A percentile compares a stretch with the other conserved stretches of the same genome.
Conservation (phyloP, 2,797 vertebrate species). For the Sebastes matsubarae region DNA sequence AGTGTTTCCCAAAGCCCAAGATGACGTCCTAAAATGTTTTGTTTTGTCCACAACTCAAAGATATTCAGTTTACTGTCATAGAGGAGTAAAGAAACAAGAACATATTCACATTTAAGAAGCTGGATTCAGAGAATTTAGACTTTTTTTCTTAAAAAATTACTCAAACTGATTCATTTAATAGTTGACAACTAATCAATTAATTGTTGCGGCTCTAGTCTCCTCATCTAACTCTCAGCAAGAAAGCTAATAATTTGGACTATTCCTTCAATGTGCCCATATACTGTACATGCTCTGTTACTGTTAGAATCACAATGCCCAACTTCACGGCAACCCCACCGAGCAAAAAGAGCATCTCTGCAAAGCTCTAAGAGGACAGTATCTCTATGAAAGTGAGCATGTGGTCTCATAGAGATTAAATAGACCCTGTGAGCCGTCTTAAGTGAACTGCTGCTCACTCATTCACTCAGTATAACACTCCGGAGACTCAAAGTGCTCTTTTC, state of each 20-base stretch:
- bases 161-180: too few relatives aligned
- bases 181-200: too few relatives aligned
- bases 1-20: too few relatives aligned
- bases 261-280: background rate
- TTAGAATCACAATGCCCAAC: background rate
- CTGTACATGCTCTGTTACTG: background rate
- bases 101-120: too few relatives aligned
- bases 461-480: conserved; percentile 56
- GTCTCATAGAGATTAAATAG: conserved; percentile 63
- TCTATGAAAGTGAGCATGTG: conserved; percentile 42
- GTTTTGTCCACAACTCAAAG: too few relatives aligned
- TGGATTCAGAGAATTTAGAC: too few relatives aligned
- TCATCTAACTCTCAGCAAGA: background rate
- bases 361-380: conserved; percentile 23
- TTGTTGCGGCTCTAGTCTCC: too few relatives aligned
- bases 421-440: conserved; percentile 54
- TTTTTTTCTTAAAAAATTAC: too few relatives aligned
- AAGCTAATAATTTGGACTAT: background rate
- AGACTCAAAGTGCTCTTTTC: conserved; percentile 70
- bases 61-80: too few relatives aligned
- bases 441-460: conserved; percentile 64
- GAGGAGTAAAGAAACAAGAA: too few relatives aligned
- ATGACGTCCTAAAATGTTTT: too few relatives aligned
- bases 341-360: conserved; percentile 61
- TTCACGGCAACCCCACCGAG: background rate